A percentile compares a stretch with the other conserved stretches of the same genome.
Evolutionary conservation across 2,113 vertebrate species (phyloP).

Genomic region (Baryphthengus martii): DNA sequence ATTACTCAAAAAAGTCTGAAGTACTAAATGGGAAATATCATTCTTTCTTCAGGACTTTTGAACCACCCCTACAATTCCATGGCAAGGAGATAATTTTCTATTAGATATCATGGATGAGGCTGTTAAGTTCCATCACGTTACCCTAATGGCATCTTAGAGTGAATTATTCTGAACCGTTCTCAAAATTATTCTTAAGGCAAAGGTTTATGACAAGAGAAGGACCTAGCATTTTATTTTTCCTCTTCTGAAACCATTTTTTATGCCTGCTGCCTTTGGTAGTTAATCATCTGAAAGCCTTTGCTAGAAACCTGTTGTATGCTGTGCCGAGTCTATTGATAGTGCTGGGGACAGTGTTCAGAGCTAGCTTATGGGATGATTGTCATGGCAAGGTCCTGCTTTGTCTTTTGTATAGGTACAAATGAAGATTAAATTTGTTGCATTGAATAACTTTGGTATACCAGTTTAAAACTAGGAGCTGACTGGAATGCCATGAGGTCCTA

Average conservation of each 20-base stretch:
- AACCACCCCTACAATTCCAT: not conserved
- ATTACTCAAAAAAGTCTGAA: not conserved
- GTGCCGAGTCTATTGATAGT: not conserved
- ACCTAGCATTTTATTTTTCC: not conserved
- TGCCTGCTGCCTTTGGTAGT: not conserved
- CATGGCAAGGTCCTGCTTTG: not conserved
- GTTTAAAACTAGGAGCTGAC: not conserved
- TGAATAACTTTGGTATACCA: not conserved
- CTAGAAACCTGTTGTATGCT: not conserved
- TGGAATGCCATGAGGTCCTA: not conserved
- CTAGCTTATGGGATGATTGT: not conserved
- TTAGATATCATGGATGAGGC: not conserved
- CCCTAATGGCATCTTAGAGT: not conserved
- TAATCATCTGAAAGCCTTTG: not conserved
- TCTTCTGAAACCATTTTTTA: not conserved
- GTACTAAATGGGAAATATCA: conserved; percentile 11
- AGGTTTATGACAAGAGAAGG: not conserved
- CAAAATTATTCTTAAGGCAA: conserved; percentile 8
- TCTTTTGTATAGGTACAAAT: not conserved
- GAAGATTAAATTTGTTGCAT: not conserved
- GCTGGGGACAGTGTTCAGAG: not conserved
- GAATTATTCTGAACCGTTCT: not conserved
- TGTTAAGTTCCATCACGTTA: not conserved
- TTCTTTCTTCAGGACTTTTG: not conserved
- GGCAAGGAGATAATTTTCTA: not conserved